A percentile compares a stretch with the other conserved stretches of the same genome.
Conservation (phyloP, 1,140 invertebrate species). For the Lordiphosa collinella region DNA sequence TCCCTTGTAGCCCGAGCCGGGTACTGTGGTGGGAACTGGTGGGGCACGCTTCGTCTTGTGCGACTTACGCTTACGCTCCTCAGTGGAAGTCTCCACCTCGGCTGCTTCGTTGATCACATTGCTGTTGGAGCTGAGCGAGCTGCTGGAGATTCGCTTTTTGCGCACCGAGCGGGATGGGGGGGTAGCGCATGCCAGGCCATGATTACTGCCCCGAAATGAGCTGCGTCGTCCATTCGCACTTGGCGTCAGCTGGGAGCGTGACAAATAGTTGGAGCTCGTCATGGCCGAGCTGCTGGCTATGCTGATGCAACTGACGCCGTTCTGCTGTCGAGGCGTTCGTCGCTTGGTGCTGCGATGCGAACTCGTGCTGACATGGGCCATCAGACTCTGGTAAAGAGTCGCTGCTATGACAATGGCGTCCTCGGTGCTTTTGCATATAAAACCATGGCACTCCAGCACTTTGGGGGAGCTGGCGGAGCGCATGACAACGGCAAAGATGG, state of each 20-base stretch:
- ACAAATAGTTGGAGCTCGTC: slow-evolving; percentile 78
- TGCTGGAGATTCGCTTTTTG: slow-evolving; percentile 82
- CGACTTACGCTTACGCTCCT: slow-evolving; percentile 73
- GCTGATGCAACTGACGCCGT: slow-evolving; percentile 86
- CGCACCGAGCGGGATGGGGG: slow-evolving; percentile 80
- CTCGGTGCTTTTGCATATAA: slow-evolving; percentile 91
- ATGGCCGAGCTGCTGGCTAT: slow-evolving; percentile 82
- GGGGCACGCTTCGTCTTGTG: slow-evolving; percentile 75
- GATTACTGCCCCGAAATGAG: slow-evolving; percentile 56
- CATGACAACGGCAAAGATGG: slow-evolving; percentile 95
- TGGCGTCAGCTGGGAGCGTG: slow-evolving; percentile 51
- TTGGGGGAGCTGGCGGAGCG: slow-evolving; percentile 87
- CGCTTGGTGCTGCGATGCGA: slow-evolving; percentile 78
- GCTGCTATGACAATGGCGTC: slow-evolving; percentile 94
- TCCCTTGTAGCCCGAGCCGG: slow-evolving; percentile 24
- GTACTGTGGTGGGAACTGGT: slow-evolving; percentile 56
- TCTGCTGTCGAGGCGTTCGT: slow-evolving; percentile 83
- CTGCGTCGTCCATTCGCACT: slow-evolving; percentile 55
- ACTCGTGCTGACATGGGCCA: slow-evolving; percentile 85
- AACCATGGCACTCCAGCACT: slow-evolving; percentile 93
- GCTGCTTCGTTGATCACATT: slow-evolving; percentile 79
- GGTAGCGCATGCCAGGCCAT: slow-evolving; percentile 21
- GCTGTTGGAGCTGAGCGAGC: slow-evolving; percentile 82
- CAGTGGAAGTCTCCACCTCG: slow-evolving; percentile 71
- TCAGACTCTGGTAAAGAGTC: slow-evolving; percentile 91